Conservation (phyloP, 2,797 vertebrate genomes). For the Hirundo rustica region DNA sequence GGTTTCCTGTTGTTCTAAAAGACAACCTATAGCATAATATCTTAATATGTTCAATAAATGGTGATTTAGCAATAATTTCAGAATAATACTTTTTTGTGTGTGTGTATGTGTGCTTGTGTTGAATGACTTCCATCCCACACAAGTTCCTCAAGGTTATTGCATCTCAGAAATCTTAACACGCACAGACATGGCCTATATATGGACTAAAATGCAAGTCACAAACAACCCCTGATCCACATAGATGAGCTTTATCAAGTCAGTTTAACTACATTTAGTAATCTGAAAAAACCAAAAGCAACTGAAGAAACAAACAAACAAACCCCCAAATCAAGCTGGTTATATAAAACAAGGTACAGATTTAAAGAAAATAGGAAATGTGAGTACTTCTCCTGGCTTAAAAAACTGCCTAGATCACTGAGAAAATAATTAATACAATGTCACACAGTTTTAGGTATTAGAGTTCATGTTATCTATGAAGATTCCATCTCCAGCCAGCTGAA, state of each 20-base stretch:
- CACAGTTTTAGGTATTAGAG: not conserved
- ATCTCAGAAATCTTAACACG: not conserved
- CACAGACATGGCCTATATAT: not conserved
- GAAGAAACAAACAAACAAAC: not conserved
- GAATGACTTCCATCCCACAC: not conserved
- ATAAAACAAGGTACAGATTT: not conserved
- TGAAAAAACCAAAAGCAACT: rapidly evolving
- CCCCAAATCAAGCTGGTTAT: not conserved
- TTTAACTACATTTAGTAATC: not conserved
- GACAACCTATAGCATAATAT: not conserved
- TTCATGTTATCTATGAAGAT: not conserved
- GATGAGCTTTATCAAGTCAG: not conserved
- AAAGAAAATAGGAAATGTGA: not conserved
- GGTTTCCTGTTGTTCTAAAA: not conserved
- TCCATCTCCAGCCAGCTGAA: not conserved
- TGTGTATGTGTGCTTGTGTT: not conserved
- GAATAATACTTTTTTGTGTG: too few relatives aligned
- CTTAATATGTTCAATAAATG: not conserved
- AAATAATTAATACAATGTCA: not conserved
- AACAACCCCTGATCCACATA: not conserved
- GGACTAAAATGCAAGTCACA: not conserved
- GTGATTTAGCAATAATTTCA: not conserved
- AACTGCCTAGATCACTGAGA: not conserved
- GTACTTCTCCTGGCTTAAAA: not conserved
- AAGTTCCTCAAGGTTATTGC: not conserved